phyloP scores from a whole-genome alignment of 1,140 invertebrate genomes.

The Dendroctonus valens region DNA sequence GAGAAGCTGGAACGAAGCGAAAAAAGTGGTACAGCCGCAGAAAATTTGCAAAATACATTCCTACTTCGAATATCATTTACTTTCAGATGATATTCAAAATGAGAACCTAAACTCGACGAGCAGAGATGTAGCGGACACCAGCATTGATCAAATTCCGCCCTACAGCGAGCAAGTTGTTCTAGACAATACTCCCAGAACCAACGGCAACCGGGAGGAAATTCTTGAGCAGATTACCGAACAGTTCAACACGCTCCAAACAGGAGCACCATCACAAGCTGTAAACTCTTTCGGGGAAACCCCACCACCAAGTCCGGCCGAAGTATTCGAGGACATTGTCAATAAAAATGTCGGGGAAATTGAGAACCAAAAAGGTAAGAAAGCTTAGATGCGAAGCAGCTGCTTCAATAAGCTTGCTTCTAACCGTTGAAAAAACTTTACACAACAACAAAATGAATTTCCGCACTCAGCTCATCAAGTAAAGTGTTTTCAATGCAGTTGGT shows the following conservation, averaged over 20 bases:
- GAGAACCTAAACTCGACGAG: conserved; percentile 39
- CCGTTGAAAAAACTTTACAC: no score
- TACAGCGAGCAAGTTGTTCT: conserved; percentile 37
- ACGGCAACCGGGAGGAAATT: conserved; percentile 40
- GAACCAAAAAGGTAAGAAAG: conserved; percentile 17
- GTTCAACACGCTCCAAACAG: conserved; percentile 38
- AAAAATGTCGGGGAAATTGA: conserved; percentile 27
- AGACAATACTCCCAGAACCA: conserved; percentile 17
- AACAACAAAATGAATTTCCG: no score
- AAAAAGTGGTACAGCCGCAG: conserved; percentile 40
- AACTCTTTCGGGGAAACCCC: conserved; percentile 42
- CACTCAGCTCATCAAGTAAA: no score
- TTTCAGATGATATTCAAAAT: conserved; percentile 30
- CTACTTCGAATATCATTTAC: conserved; percentile 2
- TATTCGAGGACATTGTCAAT: conserved; percentile 29
- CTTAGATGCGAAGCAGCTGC: no score
- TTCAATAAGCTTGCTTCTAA: no score
- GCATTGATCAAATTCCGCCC: conserved; percentile 41
- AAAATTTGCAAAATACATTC: neutral
- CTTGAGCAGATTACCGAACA: conserved; percentile 45
- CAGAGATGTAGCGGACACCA: conserved; percentile 42
- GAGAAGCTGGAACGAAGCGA: conserved; percentile 47
- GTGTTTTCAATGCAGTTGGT: neutral
- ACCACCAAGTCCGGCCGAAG: conserved; percentile 46
- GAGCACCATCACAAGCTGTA: conserved; percentile 10